These are phyloP conservation scores for Drosophila recens DNA, from an alignment of 2,888 invertebrate genomes.

Conservation along the genomic window DNA sequence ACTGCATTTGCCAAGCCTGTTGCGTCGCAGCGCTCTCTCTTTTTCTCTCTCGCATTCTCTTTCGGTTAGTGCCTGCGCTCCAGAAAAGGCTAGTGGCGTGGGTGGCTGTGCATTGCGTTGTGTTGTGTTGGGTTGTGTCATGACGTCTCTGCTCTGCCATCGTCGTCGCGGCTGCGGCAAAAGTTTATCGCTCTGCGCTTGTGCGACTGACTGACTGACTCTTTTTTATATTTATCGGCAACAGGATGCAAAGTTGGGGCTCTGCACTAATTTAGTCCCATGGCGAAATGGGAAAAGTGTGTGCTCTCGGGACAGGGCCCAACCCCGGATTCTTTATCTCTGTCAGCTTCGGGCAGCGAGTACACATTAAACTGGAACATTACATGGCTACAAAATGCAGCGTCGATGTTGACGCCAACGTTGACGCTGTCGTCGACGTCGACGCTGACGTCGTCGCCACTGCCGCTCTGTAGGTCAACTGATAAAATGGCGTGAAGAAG, in stretches of 20 bases:
- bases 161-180: slow-evolving; percentile 32
- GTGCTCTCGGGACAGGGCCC: slow-evolving; percentile 27
- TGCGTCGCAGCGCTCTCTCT: slow-evolving; percentile 43
- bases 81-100: slow-evolving; percentile 33
- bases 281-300: slow-evolving; percentile 53
- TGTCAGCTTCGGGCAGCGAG: slow-evolving; percentile 36
- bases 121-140: slow-evolving; percentile 10
- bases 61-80: slow-evolving; percentile 13
- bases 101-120: slow-evolving; percentile 30
- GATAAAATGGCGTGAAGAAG: slow-evolving; percentile 64
- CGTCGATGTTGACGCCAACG: slow-evolving; percentile 11
- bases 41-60: slow-evolving; percentile 1
- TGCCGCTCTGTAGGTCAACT: slow-evolving; percentile 71
- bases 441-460: slow-evolving; percentile 19
- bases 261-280: slow-evolving; percentile 52
- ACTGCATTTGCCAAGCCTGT: slow-evolving; percentile 53
- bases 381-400: slow-evolving; percentile 40
- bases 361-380: slow-evolving; percentile 53
- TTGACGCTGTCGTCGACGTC: neutral
- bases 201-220: slow-evolving; percentile 51
- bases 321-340: slow-evolving; percentile 49
- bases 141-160: slow-evolving; percentile 6
- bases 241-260: slow-evolving; percentile 61
- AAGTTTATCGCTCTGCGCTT: slow-evolving; percentile 63
- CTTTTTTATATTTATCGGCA: slow-evolving; percentile 47